A percentile compares a stretch with the other conserved stretches of the same genome.
phyloP scores from a whole-genome alignment of 2,113 vertebrate genomes.

The Apeltes quadracus region DNA sequence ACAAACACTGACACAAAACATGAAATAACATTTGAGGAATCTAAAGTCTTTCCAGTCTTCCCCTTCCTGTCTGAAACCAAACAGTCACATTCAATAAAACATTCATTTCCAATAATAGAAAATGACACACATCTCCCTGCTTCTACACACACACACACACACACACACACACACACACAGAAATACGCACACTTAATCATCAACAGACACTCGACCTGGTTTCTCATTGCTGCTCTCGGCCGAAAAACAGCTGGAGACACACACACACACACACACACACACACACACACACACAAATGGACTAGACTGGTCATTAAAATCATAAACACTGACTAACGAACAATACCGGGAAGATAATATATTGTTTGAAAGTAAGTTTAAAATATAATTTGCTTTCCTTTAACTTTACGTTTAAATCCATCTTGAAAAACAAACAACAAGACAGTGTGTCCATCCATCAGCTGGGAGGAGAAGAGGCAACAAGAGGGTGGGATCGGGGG shows the following conservation, averaged over 20 bases:
- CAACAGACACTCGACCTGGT: slow-evolving; percentile 71
- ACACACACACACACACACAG: too few relatives aligned
- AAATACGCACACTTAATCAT: too few relatives aligned
- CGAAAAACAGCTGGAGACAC: slow-evolving; percentile 37
- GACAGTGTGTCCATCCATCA: slow-evolving; percentile 15
- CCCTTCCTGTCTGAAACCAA: neutral
- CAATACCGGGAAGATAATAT: neutral
- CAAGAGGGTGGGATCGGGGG: slow-evolving; percentile 16
- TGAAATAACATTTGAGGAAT: too few relatives aligned
- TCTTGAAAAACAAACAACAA: slow-evolving; percentile 1
- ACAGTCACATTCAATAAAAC: too few relatives aligned
- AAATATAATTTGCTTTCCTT: neutral
- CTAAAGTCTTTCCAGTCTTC: neutral
- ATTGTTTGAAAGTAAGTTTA: neutral
- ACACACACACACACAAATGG: slow-evolving; percentile 12
- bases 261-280: slow-evolving; percentile 13
- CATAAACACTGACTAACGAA: neutral
- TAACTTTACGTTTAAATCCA: too few relatives aligned
- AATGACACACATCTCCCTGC: neutral
- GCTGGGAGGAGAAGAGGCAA: neutral
- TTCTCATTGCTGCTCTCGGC: slow-evolving; percentile 55
- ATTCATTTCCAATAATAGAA: too few relatives aligned
- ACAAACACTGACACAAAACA: slow-evolving; percentile 38
- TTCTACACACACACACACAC: neutral
- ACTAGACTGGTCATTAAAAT: neutral